A percentile compares a stretch with the other conserved stretches of the same genome.
phyloP scores from a whole-genome alignment of 2,113 vertebrate genomes.

The Gopherus evgoodei region DNA sequence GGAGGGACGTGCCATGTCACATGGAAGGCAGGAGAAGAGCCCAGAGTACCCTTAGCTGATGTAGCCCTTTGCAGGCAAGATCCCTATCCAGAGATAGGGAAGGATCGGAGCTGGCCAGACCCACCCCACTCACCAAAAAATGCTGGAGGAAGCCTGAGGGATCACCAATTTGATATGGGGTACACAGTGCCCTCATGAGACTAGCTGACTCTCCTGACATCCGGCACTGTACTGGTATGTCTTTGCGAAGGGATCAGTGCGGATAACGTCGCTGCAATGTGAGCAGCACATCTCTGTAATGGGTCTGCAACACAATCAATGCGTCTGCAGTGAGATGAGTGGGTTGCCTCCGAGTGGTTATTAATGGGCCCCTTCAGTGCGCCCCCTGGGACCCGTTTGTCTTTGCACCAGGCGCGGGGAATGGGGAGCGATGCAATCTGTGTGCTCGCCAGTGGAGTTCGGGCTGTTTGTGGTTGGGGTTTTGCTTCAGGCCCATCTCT shows the following conservation, averaged over 20 bases:
- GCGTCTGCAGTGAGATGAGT: neutral
- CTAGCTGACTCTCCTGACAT: neutral
- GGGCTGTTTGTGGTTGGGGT: neutral
- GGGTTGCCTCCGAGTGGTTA: rapidly evolving
- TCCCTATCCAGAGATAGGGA: neutral
- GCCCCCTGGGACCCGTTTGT: rapidly evolving
- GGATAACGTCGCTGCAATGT: neutral
- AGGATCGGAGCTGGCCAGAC: neutral
- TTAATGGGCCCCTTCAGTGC: neutral
- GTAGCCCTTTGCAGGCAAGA: neutral
- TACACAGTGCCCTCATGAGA: neutral
- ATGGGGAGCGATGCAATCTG: neutral
- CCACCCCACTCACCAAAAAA: neutral
- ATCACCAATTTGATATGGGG: neutral
- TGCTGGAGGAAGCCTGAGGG: neutral
- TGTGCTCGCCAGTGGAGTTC: neutral
- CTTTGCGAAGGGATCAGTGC: rapidly evolving
- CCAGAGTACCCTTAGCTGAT: neutral
- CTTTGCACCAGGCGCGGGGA: rapidly evolving
- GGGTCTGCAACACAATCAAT: neutral
- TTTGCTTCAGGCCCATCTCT: neutral
- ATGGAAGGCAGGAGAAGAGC: neutral
- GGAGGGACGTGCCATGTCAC: neutral
- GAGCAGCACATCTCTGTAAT: neutral
- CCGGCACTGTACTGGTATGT: neutral